Evolutionary conservation across 2,797 vertebrate species (phyloP), one percentile per base, ranked within the genome.

Genomic region (Aselliscus stoliczkanus): DNA sequence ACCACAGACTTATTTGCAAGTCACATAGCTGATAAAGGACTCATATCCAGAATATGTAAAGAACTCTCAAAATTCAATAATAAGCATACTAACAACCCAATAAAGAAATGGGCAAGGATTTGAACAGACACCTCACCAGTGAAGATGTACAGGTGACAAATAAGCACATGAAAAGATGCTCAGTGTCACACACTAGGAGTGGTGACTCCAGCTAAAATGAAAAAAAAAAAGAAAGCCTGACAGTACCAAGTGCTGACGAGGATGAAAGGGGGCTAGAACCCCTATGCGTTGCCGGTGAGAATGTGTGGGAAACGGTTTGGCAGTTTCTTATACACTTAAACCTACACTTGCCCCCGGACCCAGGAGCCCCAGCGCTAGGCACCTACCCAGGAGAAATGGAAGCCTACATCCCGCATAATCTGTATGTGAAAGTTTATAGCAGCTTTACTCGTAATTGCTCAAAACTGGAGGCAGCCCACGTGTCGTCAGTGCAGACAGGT

Each of bases 201-300:
- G 17, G 29, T 13, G 2, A 5, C 27, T 25, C 23, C 60, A 7
- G 27, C 15, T 29, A 10, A 60, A 31, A 23, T 37, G 47, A 42
- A 42, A 42, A 42, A 42, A 31, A 37, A 29, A 50, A 15, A 50
- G 14, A 15, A 3, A 50, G 42, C 3, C 15, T 10, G 58, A 29
- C 0, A 11, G 4, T 21, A 9, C 50, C 6, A 18, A 25, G 29
- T 8, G 39, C 76, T 54, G 21, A 0, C 44, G 29, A 31, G 54
- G 44, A 20, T 15, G 50, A 11, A n/a, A 20, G 52, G 5, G 1
- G 27, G 1, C 39, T 4, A 13, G 15, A 18, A 47, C 6, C 25
- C 52, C 8, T n/a, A 0, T 0, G 13, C 9, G 0, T 0, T 1
- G 6, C n/a, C 0, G 15, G 27, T 18, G 58, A 39, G 50, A 21